Conservation (phyloP, 2,113 vertebrate genomes). For the Amphiprion percula region DNA sequence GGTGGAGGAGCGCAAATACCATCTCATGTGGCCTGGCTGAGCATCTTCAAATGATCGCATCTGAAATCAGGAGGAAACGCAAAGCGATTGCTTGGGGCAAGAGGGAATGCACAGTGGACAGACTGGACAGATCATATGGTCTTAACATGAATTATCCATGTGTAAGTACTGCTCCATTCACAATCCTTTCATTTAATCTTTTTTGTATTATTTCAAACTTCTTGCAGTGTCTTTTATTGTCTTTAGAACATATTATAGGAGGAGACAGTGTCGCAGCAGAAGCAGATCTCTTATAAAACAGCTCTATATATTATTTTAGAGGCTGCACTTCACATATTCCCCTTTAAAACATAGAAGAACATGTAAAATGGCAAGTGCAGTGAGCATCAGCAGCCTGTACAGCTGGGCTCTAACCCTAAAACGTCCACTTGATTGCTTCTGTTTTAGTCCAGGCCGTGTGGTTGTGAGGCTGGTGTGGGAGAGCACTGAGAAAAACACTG, state of each 20-base stretch:
- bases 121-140: slow-evolving; percentile 16
- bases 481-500: slow-evolving; percentile 30
- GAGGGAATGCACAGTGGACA: background rate
- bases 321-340: background rate
- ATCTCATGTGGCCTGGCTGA: slow-evolving; percentile 37
- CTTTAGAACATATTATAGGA: background rate
- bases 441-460: slow-evolving; percentile 33
- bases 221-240: background rate
- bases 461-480: slow-evolving; percentile 27
- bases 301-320: background rate
- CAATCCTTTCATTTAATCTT: slow-evolving; percentile 9
- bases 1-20: background rate
- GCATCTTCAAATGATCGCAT: slow-evolving; percentile 54
- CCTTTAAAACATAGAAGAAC: background rate
- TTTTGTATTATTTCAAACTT: slow-evolving; percentile 36
- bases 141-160: slow-evolving; percentile 48
- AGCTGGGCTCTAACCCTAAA: slow-evolving; percentile 50
- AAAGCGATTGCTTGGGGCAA: slow-evolving; percentile 35
- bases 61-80: slow-evolving; percentile 49
- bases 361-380: slow-evolving; percentile 18
- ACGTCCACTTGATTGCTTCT: slow-evolving; percentile 52
- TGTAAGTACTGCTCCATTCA: slow-evolving; percentile 21
- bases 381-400: slow-evolving; percentile 1
- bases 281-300: slow-evolving; percentile 7
- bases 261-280: background rate